Evolutionary conservation across 2,888 invertebrate genomes (phyloP).

Genomic region (Ptilodon capucinus): DNA sequence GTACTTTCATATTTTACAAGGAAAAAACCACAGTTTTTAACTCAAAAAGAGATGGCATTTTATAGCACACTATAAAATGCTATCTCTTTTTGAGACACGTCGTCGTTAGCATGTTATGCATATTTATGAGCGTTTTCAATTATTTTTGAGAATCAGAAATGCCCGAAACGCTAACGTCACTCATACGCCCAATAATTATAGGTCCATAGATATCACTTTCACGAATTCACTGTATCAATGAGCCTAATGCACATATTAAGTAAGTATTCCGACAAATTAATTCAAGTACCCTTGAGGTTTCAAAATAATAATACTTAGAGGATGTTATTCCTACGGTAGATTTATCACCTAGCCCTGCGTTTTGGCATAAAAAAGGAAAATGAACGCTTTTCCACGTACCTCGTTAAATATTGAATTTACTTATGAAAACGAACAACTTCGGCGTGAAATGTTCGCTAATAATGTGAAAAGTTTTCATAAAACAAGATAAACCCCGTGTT

Average conservation of each 20-base stretch:
- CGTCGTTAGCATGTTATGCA: background rate
- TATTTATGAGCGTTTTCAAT: background rate
- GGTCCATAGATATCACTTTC: no score
- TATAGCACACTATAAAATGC: background rate
- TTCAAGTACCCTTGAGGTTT: background rate
- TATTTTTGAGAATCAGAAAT: no score
- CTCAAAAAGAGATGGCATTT: background rate
- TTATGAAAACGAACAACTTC: background rate
- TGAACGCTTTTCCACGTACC: background rate
- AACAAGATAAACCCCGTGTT: background rate
- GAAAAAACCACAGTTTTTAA: no score
- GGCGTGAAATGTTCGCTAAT: background rate
- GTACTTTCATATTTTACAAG: conserved; percentile 5
- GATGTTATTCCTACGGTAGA: background rate
- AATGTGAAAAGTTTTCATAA: background rate
- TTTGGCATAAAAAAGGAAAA: background rate
- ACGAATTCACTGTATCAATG: no score
- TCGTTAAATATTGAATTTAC: background rate
- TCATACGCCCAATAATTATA: no score
- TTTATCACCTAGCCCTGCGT: background rate
- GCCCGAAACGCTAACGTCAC: no score
- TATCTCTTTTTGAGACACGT: background rate
- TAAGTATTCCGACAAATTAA: no score
- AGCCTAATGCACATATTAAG: no score
- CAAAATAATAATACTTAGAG: background rate